Conservation (phyloP, 2,797 vertebrate species). For the Myripristis murdjan region DNA sequence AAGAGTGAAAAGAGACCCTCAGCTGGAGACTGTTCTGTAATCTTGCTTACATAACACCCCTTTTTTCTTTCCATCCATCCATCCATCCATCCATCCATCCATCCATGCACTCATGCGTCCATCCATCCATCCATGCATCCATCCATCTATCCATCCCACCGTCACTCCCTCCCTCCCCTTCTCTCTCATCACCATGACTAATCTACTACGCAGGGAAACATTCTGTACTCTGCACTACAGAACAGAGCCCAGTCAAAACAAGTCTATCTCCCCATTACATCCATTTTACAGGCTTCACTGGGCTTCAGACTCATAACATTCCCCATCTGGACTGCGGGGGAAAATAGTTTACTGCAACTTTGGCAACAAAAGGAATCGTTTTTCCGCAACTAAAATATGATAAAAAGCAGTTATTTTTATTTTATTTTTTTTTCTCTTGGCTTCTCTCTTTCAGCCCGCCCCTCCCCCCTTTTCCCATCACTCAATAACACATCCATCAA, state of each 20-base stretch:
- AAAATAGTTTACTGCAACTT: slow-evolving; percentile 11
- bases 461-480: neutral
- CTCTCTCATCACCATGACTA: slow-evolving; percentile 69
- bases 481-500: slow-evolving; percentile 29
- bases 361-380: neutral
- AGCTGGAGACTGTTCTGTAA: slow-evolving; percentile 78
- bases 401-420: no score
- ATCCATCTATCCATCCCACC: slow-evolving; percentile 53
- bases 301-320: neutral
- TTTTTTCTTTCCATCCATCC: slow-evolving; percentile 53
- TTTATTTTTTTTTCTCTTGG: neutral
- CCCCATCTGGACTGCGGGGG: no score
- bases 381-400: no score
- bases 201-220: slow-evolving; percentile 60
- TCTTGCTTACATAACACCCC: slow-evolving; percentile 81
- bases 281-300: slow-evolving; percentile 13
- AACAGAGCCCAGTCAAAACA: slow-evolving; percentile 51
- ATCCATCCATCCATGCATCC: slow-evolving; percentile 55
- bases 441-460: neutral
- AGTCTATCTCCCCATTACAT: slow-evolving; percentile 24
- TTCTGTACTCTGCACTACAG: slow-evolving; percentile 37
- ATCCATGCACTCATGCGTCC: no score
- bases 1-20: slow-evolving; percentile 57
- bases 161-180: slow-evolving; percentile 21
- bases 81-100: no score